A percentile compares a stretch with the other conserved stretches of the same genome.
phyloP scores from a whole-genome alignment of 2,113 vertebrate species.

The Oxygymnocypris stewartii region DNA sequence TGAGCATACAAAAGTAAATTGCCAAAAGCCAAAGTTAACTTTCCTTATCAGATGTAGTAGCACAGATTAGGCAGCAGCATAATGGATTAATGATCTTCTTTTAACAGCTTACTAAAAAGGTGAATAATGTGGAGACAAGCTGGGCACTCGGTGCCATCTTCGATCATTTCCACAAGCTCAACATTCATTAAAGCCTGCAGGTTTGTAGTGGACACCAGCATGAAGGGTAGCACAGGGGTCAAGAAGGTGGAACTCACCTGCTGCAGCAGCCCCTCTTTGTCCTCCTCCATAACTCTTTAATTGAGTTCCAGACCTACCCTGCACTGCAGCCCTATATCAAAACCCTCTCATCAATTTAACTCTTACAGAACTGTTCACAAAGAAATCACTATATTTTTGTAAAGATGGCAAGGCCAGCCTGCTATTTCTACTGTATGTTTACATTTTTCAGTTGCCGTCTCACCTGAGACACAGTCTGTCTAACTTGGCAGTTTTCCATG shows the following conservation, averaged over 20 bases:
- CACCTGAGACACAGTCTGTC: constrained; percentile 60
- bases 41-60: neutral
- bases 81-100: constrained; percentile 32
- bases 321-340: constrained; percentile 53
- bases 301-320: constrained; percentile 49
- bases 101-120: constrained; percentile 90
- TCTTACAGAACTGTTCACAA: constrained; percentile 66
- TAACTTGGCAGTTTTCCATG: constrained; percentile 9
- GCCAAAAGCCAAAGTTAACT: neutral
- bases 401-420: constrained; percentile 70
- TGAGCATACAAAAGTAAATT: neutral
- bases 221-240: constrained; percentile 62
- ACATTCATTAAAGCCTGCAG: constrained; percentile 73
- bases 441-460: constrained; percentile 62
- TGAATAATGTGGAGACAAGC: constrained; percentile 95
- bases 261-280: constrained; percentile 25
- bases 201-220: constrained; percentile 62
- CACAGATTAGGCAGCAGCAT: neutral
- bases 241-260: constrained; percentile 57
- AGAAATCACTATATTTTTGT: constrained; percentile 77
- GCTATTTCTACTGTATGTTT: constrained; percentile 79
- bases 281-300: constrained; percentile 31
- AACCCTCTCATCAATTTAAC: constrained; percentile 58
- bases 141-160: constrained; percentile 97
- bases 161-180: constrained; percentile 89